Percentiles rank a stretch among this genome's conserved stretches.
Conservation (phyloP, 2,888 invertebrate species). For the Halocaridina rubra region DNA sequence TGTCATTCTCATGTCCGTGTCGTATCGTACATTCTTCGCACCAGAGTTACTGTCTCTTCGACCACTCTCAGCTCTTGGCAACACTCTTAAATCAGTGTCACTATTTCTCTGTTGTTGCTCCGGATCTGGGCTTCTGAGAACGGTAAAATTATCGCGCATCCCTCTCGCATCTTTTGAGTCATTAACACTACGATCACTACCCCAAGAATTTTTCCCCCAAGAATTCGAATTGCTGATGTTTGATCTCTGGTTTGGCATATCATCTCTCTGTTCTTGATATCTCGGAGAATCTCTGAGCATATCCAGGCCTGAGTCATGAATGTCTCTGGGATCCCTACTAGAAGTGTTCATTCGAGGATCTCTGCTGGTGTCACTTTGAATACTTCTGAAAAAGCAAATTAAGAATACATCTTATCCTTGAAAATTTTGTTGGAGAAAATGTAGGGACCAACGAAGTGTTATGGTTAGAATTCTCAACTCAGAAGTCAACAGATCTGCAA, state of each 20-base stretch:
- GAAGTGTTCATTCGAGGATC: constrained; percentile 23
- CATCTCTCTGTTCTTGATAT: background rate
- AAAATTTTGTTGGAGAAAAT: too few relatives aligned
- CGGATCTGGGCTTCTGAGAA: background rate
- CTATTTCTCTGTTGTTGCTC: constrained; percentile 37
- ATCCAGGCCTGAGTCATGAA: background rate
- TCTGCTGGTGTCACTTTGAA: constrained; percentile 1
- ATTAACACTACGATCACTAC: constrained; percentile 8
- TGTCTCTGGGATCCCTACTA: background rate
- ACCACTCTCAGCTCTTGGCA: constrained; percentile 32
- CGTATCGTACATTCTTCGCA: constrained; percentile 22
- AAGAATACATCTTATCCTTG: too few relatives aligned
- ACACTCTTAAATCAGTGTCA: constrained; percentile 44
- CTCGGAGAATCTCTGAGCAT: constrained; percentile 25
- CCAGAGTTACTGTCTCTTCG: background rate
- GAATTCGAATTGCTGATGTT: background rate
- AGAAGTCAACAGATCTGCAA: too few relatives aligned
- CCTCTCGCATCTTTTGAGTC: background rate
- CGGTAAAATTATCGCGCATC: constrained; percentile 6
- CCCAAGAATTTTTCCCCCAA: constrained; percentile 39
- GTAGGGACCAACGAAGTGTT: too few relatives aligned
- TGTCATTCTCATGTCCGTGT: constrained; percentile 50
- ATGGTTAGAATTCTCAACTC: too few relatives aligned
- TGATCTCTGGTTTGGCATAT: constrained; percentile 22
- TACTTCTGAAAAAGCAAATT: constrained; percentile 36